Conservation (phyloP, 2,888 invertebrate genomes). For the Eubasilissa splendida region DNA sequence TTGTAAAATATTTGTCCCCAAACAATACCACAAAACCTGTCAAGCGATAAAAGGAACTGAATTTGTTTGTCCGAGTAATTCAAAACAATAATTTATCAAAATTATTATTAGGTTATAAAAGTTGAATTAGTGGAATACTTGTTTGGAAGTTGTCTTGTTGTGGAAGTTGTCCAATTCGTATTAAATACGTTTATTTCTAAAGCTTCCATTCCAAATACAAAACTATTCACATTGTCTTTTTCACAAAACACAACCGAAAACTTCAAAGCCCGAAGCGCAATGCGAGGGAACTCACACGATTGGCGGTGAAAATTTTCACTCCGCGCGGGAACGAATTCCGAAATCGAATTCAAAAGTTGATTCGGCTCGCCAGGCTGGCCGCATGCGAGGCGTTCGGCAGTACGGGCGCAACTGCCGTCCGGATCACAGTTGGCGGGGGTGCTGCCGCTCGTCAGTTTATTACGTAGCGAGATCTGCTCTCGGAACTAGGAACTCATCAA, state of each 20-base stretch:
- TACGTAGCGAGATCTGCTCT: conserved; percentile 9
- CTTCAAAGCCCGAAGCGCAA: neutral
- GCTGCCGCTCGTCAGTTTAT: neutral
- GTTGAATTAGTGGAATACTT: too few species aligned
- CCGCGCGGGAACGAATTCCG: conserved; percentile 21
- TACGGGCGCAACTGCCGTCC: conserved; percentile 36
- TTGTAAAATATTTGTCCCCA: too few species aligned
- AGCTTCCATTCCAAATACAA: too few species aligned
- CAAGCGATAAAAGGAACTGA: too few species aligned
- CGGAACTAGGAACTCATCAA: neutral
- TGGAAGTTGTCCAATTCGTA: too few species aligned
- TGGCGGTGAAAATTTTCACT: conserved; percentile 1
- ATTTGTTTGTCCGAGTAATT: too few species aligned
- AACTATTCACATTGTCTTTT: neutral
- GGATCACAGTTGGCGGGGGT: neutral
- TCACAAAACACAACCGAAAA: neutral
- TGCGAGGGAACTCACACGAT: neutral
- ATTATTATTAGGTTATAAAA: too few species aligned
- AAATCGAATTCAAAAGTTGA: conserved; percentile 20
- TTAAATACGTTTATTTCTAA: too few species aligned
- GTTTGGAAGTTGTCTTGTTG: too few species aligned
- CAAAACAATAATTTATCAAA: too few species aligned
- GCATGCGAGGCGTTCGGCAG: conserved; percentile 43
- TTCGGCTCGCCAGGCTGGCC: neutral
- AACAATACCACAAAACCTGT: too few species aligned